Evolutionary conservation across 2,113 vertebrate genomes (phyloP), one percentile per base, ranked within the genome.

Genomic region (Pedetes capensis): DNA sequence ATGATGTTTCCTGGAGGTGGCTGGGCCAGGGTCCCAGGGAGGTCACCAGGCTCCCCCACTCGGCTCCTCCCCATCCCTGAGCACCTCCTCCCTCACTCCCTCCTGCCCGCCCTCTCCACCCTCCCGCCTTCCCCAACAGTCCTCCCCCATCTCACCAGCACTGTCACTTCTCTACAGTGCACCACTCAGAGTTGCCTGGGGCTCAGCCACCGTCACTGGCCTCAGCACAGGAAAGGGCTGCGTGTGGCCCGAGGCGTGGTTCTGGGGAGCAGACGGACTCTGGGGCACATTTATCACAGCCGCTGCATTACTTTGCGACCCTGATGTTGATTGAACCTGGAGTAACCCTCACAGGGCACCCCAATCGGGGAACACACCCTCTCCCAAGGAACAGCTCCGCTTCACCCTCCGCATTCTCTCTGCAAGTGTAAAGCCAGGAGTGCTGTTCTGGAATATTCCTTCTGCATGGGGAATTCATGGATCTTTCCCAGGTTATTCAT

Each of bases 391-490:
- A 39, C 17, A 1, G 34, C 37, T 8, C 55, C 3, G 27, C 51
- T 17, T 22, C 44, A 32, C 1, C 51, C 29, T 6, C 76, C 34
- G 75, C 7, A 0, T 37, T 17, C 51, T 22, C 64, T 14, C 57
- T 34, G 42, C 6, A 29, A 47, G 61, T 0, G 0, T 0, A 11
- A 0, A 17, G 22, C 17, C 1, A 0, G 1, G 3, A 6, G 25
- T 1, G 2, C 37, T 25, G 9, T 22, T 14, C 5, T 0, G 29
- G 72, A n/a, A 37, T n/a, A 8, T 37, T 69, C 69, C 68, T 44
- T 93, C 18, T 13, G 8, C 32, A 11, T 23, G 9, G 5, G 34
- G 59, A 57, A 72, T 37, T 25, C 51, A 12, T 2, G 14, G 32
- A 12, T 37, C 63, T 78, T n/a, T 3, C 66, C 25, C 0, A 1